Percentiles rank a stretch among this genome's conserved stretches.
Evolutionary conservation across 2,797 vertebrate species (phyloP).

Genomic region (Fratercula arctica): DNA sequence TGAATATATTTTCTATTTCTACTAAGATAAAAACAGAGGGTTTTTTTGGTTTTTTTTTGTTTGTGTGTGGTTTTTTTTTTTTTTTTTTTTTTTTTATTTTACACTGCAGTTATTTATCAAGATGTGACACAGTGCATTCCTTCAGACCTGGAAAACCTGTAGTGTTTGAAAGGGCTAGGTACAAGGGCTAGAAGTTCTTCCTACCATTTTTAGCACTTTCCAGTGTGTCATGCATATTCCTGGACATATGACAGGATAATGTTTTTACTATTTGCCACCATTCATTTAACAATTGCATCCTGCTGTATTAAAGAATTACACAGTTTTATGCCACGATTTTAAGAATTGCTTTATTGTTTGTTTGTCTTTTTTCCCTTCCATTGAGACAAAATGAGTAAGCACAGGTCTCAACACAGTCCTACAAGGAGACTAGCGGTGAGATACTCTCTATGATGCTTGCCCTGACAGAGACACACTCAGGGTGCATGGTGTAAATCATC

Average conservation of each 20-base stretch:
- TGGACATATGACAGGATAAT: accelerated
- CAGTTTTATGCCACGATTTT: background rate
- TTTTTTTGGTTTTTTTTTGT: no score
- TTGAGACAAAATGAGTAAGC: background rate
- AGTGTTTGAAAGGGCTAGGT: background rate
- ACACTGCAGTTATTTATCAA: background rate
- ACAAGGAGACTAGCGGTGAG: background rate
- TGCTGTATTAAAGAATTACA: background rate
- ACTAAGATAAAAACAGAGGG: background rate
- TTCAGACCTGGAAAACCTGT: background rate
- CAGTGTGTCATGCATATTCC: background rate
- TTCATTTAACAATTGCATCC: background rate
- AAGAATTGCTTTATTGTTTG: background rate
- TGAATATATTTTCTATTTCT: background rate
- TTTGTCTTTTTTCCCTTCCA: background rate
- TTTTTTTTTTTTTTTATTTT: background rate
- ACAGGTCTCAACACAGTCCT: background rate
- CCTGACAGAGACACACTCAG: background rate
- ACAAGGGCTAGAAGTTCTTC: background rate
- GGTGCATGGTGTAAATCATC: background rate
- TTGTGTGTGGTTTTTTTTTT: no score
- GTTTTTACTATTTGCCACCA: background rate
- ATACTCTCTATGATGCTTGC: background rate
- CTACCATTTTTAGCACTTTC: background rate
- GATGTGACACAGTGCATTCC: background rate